phyloP scores from a whole-genome alignment of 2,888 invertebrate genomes.

The Tipula helvola region DNA sequence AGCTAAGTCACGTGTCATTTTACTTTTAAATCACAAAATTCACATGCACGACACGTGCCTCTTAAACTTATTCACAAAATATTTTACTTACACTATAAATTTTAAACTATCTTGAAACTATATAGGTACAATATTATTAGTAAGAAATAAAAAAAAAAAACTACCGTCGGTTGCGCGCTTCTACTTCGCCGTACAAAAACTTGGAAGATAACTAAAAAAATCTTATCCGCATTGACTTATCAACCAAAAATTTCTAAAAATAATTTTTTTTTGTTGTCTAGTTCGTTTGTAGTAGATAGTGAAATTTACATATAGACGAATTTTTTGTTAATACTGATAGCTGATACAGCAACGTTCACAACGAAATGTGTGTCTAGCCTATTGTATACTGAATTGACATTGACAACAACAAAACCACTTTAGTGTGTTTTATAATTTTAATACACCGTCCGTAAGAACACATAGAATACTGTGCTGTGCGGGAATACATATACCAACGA shows the following conservation, averaged over 20 bases:
- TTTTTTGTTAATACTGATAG: not conserved
- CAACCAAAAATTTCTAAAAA: not conserved
- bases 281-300: not conserved
- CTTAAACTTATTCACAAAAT: not conserved
- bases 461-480: not conserved
- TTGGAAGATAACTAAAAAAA: not conserved
- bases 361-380: not conserved
- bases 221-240: not conserved
- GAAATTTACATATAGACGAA: not conserved
- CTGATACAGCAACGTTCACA: not conserved
- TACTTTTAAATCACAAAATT: not conserved
- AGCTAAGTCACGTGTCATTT: not conserved
- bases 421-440: not conserved
- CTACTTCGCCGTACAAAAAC: not conserved
- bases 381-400: not conserved
- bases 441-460: not conserved
- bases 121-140: not conserved
- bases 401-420: not conserved
- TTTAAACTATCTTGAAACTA: not conserved
- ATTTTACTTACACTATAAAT: not conserved
- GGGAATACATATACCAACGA: not conserved
- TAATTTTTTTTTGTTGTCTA: not conserved
- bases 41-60: not conserved
- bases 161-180: not conserved
- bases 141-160: not conserved